Evolutionary conservation across 30 jellyfish, hydroid and myxozoan genomes (phyloP), one percentile per base, ranked within the genome.

Genomic region (Turritopsis rubra): DNA sequence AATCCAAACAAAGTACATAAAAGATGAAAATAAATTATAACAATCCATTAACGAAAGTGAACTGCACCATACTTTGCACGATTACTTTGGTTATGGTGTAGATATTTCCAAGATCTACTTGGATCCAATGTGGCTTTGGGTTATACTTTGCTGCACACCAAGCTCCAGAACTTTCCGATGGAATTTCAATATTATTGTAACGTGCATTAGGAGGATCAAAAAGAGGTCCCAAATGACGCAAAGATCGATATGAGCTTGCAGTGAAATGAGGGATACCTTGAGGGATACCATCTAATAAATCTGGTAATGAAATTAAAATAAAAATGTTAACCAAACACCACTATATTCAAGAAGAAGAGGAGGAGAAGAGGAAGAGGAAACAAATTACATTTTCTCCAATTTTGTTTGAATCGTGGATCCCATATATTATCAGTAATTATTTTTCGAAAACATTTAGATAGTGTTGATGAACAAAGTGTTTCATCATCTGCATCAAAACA

Each of bases 401-500:
- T 16, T 68, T 8, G 31, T 68, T 41, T 41, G 60, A 3, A 41
- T 41, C 60, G 5, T 41, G 60, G 60, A 41, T 41, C 60, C 60
- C 60, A 41, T 41, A 3, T 41, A 13, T 41, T 41, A 41, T 41
- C 13, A 13, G 60, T 41, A 41, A 41, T 41, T 41, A 41, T 41
- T 41, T 5, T 13, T 41, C 13, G 60, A 21, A 83, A 28, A 66
- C 96, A 89, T 16, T 79, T 26, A 13, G 91, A 22, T 28, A 52
- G 54, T 54, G 54, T 31, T 24, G 91, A 7, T 13, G 85, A 27
- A 76, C 96, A 89, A 76, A 80, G 75, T n/a, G 75, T 41, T 75
- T 89, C 96, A 75, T 89, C 96, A 21, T 65, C 81, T 21, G 96
- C 96, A 75, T 80, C 85, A 17, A 1, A 22, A 70, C 96, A 89